Base-by-base conservation (phyloP, 2,888 invertebrate genomes). In the Pyrrhia umbra region DNA sequence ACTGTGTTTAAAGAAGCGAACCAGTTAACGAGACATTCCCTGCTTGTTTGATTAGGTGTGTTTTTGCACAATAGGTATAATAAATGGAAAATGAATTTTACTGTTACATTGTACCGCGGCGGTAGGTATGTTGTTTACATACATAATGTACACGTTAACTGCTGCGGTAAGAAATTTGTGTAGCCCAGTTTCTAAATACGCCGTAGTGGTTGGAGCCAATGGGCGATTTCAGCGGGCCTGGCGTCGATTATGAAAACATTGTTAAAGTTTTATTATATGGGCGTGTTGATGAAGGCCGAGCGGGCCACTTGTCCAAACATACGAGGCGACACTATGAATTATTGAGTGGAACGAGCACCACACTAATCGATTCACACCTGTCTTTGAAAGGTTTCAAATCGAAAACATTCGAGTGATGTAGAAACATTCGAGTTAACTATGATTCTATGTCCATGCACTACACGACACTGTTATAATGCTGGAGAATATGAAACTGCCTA, bases 341-440 rank as follows among this genome's bases (percentile, higher is more conserved):
- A 94, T 94, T 93, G 84, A 94, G 91, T 87, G 85, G 73, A 85
- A 83, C 84, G 85, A 86, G 86, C 86, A 81, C 85, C 85, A 80
- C 86, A 75, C 85, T 93, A 93, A 95, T 94, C 95, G 93, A 94
- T 93, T 94, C 88, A 91, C 94, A 93, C 94, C 92, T 94, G 89
- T 86, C 86, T 83, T 77, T 78, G 80, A 81, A 79, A 80, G 73
- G 65, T 59, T 58, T 68, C 77, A 63, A 80, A 82, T 84, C 51
- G 65, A 70, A 68, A 70, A 67, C 40, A 73, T 65, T 61, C 58
- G 47, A 59, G 27, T 51, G 51, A 21, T 23, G 71, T 65, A 49
- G 23, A 18, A 43, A 39, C 10, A 45, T 58, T 68, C 43, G 27
- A 43, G 27, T 27, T 43, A n/a, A 65, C 18, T 67, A 67, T 27